These are phyloP conservation scores for Thalpophila matura DNA, from an alignment of 2,888 invertebrate species.

Conservation along the genomic window DNA sequence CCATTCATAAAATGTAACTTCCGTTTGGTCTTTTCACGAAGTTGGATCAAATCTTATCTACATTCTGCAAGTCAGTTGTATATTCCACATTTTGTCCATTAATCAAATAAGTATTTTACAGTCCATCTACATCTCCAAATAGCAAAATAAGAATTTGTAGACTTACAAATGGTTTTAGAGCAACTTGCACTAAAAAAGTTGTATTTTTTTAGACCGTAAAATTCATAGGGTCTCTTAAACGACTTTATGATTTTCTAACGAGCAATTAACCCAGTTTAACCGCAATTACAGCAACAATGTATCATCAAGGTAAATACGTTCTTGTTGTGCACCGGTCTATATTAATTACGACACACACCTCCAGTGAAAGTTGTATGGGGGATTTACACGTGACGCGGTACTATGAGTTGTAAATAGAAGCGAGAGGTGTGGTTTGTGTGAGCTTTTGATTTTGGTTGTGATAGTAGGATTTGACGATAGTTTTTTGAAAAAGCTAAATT, in stretches of 20 bases:
- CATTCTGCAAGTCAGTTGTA: too few relatives aligned
- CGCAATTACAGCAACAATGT: conserved; percentile 46
- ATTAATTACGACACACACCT: conserved; percentile 61
- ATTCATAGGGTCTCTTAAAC: too few relatives aligned
- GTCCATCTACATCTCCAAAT: background rate
- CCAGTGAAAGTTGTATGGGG: conserved; percentile 61
- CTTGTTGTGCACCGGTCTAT: conserved; percentile 59
- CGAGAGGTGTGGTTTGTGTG: background rate
- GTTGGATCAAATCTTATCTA: too few relatives aligned
- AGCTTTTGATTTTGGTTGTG: conserved; percentile 12
- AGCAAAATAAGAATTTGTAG: too few relatives aligned
- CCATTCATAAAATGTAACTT: too few relatives aligned
- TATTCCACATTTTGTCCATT: background rate
- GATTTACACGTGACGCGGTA: conserved; percentile 44
- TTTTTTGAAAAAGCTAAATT: background rate
- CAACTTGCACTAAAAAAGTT: too few relatives aligned
- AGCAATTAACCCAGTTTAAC: conserved; percentile 49
- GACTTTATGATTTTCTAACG: conserved; percentile 42
- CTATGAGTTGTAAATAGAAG: conserved; percentile 23
- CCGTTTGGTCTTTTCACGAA: too few relatives aligned
- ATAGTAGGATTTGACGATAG: background rate
- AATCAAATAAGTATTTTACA: background rate
- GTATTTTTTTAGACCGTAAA: too few relatives aligned
- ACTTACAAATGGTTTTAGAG: too few relatives aligned
- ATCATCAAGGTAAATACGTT: conserved; percentile 58